Base-by-base conservation (phyloP, 2,797 vertebrate species). In the Acanthopagrus latus region DNA sequence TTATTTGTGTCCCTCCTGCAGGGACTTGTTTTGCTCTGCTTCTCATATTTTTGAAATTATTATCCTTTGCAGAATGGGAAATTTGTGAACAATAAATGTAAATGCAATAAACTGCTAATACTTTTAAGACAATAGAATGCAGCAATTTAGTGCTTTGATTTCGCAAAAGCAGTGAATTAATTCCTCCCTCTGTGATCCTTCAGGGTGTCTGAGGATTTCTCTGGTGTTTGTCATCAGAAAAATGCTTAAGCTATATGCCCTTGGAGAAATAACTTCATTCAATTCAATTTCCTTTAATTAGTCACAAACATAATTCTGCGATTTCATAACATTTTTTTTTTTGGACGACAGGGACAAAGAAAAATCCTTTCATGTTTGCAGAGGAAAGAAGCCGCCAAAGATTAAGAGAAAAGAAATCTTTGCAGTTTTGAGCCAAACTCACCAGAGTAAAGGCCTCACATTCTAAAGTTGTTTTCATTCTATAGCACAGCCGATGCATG, bases 251-350 rank as follows among this genome's bases (percentile, higher is more conserved):
- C 70, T 86, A 74, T 48, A 87, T 27, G 27, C 91, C 93, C 92
- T 90, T 78, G 6, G 90, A 94, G 90, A 92, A 92, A 92, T 90
- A 81, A 86, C 85, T 86, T 83, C 52, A 90, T 92, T 93, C 90
- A 86, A 75, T 92, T 89, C 82, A 81, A 84, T 89, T 91, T 93
- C 81, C 89, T 92, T 92, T 92, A 95, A 95, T 94, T 93, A 94
- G 89, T 86, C 81, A 77, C 86, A 91, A 86, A 91, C 86, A 90
- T 86, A 83, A 88, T 85, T 94, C 84, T 47, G 74, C 85, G 90
- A 83, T 90, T 91, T 93, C 88, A 78, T 85, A 87, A 90, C 78
- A 87, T 83, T 69, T 85, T 89, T 33, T 33, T 33, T 33, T 27
- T 27, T n/a, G 69, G 76, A 90, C 55, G 41, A 77, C 27, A 0